Percentiles rank a stretch among this genome's conserved stretches.
These are phyloP conservation scores for Parascotia fuliginaria DNA, from an alignment of 2,888 invertebrate genomes.

Conservation along the genomic window DNA sequence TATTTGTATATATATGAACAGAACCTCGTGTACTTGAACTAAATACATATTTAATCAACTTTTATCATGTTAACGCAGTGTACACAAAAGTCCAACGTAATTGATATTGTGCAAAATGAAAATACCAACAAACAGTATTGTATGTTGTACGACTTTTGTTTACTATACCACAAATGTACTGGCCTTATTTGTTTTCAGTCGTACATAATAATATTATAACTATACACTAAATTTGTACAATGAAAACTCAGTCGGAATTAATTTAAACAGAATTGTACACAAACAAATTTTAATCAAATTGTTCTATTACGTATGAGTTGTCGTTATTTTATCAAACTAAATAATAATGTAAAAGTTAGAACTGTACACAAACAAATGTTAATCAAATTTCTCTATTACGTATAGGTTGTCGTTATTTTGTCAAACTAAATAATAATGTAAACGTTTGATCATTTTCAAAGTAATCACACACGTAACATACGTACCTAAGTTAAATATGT, in stretches of 20 bases:
- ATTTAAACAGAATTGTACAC: not conserved
- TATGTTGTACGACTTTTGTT: conserved; percentile 5
- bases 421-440: not conserved
- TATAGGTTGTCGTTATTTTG: not conserved
- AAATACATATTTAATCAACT: conserved; percentile 14
- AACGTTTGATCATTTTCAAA: not conserved
- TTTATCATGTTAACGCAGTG: conserved; percentile 10
- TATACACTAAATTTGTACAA: conserved; percentile 16
- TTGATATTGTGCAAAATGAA: conserved; percentile 13
- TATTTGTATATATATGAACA: conserved; percentile 12
- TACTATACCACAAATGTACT: conserved; percentile 1
- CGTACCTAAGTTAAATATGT: conserved; percentile 57
- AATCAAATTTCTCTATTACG: too few relatives aligned
- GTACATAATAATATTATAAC: conserved; percentile 22
- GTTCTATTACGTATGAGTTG: not conserved
- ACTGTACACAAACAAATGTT: too few relatives aligned
- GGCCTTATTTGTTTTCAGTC: conserved; percentile 24
- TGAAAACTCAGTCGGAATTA: not conserved
- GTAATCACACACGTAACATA: conserved; percentile 35
- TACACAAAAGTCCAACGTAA: conserved; percentile 10
- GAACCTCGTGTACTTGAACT: conserved; percentile 5
- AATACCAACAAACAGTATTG: conserved; percentile 10
- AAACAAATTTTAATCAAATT: not conserved
- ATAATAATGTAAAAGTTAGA: too few relatives aligned
- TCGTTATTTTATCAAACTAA: too few relatives aligned